Base-by-base conservation (phyloP, 2,113 vertebrate species). In the Phocoena phocoena region DNA sequence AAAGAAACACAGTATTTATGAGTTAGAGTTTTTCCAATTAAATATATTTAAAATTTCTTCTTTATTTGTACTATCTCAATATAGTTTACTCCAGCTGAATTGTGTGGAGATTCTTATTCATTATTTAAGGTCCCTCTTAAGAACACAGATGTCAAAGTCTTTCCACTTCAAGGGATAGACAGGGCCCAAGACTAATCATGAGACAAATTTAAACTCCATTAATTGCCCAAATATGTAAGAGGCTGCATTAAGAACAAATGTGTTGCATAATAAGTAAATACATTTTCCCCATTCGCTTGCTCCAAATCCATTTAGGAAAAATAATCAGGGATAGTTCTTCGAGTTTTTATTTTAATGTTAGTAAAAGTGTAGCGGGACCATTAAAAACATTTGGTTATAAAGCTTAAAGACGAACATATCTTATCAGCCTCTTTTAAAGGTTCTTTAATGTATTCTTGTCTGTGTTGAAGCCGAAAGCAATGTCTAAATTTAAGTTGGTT, bases 401-500 rank as follows among this genome's bases (percentile, higher is more conserved):
- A 82, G 25, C 38, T 93, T 90, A 81, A 92, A 67, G n/a, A 93
- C 13, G 73, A 80, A 53, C 31, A 9, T 68, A 91, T 88, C 95
- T 96, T 77, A 90, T 88, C 85, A 90, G 77, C 31, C 31, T 93
- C 67, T 84, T 92, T 50, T 73, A 93, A 85, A 95, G 62, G n/a
- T 88, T 94, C 91, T 96, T 94, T 94, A 97, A 93, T 88, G 50
- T 47, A 93, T 14, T 67, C 60, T 88, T 77, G 38, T 67, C 63
- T 93, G 60, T 77, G 47, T 92, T 60, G 50, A 84, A 85, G 74
- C 44, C 31, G 77, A 96, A 97, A 97, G 70, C 90, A 71, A 53
- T 41, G 83, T 88, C 58, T 97, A 95, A 98, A 98, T 21, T 50
- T 96, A 94, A 94, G 76, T 73, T 85, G 93, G 60, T 77, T 98